Evolutionary conservation across 1,140 invertebrate species (phyloP), one percentile per base, ranked within the genome.

Genomic region (Calycopis cecrops): DNA sequence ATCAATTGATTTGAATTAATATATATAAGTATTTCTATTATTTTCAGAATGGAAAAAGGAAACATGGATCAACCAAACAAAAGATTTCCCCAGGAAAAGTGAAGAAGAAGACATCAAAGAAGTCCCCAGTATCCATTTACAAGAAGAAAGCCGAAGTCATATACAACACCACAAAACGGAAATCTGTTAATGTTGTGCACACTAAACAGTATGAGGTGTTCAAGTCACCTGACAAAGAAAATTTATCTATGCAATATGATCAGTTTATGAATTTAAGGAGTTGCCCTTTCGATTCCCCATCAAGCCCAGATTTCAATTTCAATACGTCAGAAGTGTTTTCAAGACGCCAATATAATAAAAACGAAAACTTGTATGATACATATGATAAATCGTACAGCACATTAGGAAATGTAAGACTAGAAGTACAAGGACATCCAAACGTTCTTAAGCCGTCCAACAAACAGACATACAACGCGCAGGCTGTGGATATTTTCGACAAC

Each of bases 31-130:
- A 9, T 55, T 56, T 54, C 65, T 58, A 18, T 63, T 28, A 28
- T n/a, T 79, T 83, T 59, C 70, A 86, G 79, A 67, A 62, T 56
- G 38, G 64, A 6, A 80, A 82, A 67, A 63, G 59, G 3, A 85
- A 85, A 59, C 57, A 49, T 28, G 69, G 51, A 37, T 65, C 69
- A 53, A 35, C 62, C 73, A 82, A 69, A 57, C 68, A 71, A 12
- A 85, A 82, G 54, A 59, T 63, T 58, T 85, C 83, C n/a, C 83
- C 79, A 52, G 78, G 78, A 44, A 86, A 86, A 63, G 69, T 79
- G 11, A 80, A 82, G 59, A 86, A 80, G 55, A 85, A 78, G 48
- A 14, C 51, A 12, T 42, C 48, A 12, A 86, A 85, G 47, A 83
- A 65, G 38, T 86, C 83, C 9, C 81, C 83, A 17, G 74, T 79